phyloP scores from a whole-genome alignment of 1,140 invertebrate genomes.

The Hycleus cichorii region DNA sequence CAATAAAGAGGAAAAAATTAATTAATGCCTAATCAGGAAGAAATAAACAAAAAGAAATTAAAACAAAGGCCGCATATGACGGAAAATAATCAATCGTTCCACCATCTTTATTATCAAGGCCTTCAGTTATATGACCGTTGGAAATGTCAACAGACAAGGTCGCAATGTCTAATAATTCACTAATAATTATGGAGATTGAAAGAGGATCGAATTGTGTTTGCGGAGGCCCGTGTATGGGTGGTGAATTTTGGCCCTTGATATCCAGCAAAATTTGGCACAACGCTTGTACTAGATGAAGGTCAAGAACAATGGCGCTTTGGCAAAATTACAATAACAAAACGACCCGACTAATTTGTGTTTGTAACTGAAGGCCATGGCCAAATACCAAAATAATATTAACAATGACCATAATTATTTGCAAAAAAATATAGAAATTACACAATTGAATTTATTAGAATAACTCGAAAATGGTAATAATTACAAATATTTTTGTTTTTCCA shows the following conservation, averaged over 20 bases:
- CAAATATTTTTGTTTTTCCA: too few species aligned
- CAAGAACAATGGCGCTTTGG: neutral
- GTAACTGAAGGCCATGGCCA: too few species aligned
- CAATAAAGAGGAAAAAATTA: slow-evolving; percentile 16
- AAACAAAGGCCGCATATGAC: neutral
- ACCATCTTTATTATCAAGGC: slow-evolving; percentile 33
- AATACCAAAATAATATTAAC: too few species aligned
- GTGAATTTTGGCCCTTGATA: too few species aligned
- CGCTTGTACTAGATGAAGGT: neutral
- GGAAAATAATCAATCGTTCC: slow-evolving; percentile 23
- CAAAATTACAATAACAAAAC: too few species aligned
- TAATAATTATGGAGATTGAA: neutral
- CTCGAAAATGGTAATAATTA: too few species aligned
- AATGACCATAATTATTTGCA: too few species aligned
- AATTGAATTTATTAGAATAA: too few species aligned
- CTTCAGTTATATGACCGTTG: slow-evolving; percentile 19
- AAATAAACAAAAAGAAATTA: slow-evolving; percentile 27
- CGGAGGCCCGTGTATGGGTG: too few species aligned
- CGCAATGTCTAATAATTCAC: neutral
- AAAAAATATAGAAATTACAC: too few species aligned
- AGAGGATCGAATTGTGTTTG: neutral
- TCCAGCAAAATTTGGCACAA: neutral
- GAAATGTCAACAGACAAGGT: slow-evolving; percentile 35
- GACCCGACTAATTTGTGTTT: too few species aligned
- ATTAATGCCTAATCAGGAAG: neutral